Percentiles rank a stretch among this genome's conserved stretches.
These are phyloP conservation scores for Drosophila leontia DNA, from an alignment of 1,140 invertebrate genomes.

Conservation along the genomic window DNA sequence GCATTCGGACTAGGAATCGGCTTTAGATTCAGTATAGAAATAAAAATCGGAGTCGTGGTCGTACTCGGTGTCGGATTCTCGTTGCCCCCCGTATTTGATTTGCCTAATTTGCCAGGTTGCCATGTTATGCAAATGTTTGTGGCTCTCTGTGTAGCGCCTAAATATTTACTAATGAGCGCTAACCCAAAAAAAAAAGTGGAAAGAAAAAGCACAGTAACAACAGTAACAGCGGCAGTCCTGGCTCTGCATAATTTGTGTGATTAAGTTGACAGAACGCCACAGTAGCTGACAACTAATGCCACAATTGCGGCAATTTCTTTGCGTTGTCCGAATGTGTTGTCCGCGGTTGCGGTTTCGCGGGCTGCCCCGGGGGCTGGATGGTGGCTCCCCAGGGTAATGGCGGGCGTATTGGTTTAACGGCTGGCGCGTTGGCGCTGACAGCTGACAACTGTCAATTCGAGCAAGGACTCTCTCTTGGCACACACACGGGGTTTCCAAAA, in stretches of 20 bases:
- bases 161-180: conserved; percentile 78
- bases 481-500: conserved; percentile 40
- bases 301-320: conserved; percentile 71
- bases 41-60: neutral
- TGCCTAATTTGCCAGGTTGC: conserved; percentile 72
- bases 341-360: conserved; percentile 27
- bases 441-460: conserved; percentile 39
- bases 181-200: conserved; percentile 55
- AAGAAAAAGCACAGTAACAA: conserved; percentile 24
- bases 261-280: conserved; percentile 63
- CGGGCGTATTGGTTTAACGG: conserved; percentile 40
- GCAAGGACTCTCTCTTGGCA: conserved; percentile 9
- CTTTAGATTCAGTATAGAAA: neutral
- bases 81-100: conserved; percentile 56
- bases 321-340: conserved; percentile 68
- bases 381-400: conserved; percentile 33
- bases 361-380: neutral
- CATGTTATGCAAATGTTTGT: conserved; percentile 71
- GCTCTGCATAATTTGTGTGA: conserved; percentile 63
- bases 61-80: conserved; percentile 7
- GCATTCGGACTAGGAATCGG: conserved; percentile 18
- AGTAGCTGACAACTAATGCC: conserved; percentile 57
- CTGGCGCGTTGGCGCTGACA: conserved; percentile 31
- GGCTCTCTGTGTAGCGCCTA: conserved; percentile 36
- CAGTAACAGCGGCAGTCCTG: conserved; percentile 1